These are phyloP conservation scores for Hylyphantes graminicola DNA, from an alignment of 1,140 invertebrate genomes.

Conservation along the genomic window DNA sequence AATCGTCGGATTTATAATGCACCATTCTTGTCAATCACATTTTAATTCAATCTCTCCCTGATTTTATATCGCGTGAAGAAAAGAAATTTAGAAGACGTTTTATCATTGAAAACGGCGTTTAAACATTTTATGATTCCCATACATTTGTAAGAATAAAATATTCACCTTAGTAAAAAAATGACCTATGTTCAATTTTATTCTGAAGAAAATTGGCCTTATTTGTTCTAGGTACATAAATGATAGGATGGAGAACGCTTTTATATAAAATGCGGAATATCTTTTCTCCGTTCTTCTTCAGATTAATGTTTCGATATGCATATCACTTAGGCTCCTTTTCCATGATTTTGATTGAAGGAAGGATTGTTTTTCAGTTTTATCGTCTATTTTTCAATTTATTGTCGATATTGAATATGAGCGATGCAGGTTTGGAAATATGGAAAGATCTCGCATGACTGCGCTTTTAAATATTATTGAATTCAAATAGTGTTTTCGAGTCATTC, in stretches of 20 bases:
- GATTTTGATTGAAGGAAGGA: slow-evolving; percentile 15
- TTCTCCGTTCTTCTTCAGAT: slow-evolving; percentile 2
- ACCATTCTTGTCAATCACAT: slow-evolving; percentile 39
- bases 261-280: slow-evolving; percentile 18
- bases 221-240: not conserved
- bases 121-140: slow-evolving; percentile 29
- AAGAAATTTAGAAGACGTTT: slow-evolving; percentile 40
- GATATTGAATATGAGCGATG: slow-evolving; percentile 20
- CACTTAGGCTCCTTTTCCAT: not conserved
- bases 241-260: slow-evolving; percentile 18
- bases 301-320: slow-evolving; percentile 11
- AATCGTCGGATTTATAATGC: slow-evolving; percentile 25
- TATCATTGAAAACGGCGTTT: slow-evolving; percentile 20
- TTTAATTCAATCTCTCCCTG: slow-evolving; percentile 28
- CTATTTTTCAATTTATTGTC: slow-evolving; percentile 20
- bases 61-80: slow-evolving; percentile 26
- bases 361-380: slow-evolving; percentile 14
- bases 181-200: too few species aligned
- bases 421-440: not conserved
- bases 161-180: too few species aligned
- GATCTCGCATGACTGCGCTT: not conserved
- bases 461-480: slow-evolving; percentile 30
- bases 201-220: too few species aligned
- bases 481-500: not conserved
- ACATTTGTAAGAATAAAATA: not conserved